Conservation (phyloP, 1,140 invertebrate genomes). For the Lamellibrachia luymesi region DNA sequence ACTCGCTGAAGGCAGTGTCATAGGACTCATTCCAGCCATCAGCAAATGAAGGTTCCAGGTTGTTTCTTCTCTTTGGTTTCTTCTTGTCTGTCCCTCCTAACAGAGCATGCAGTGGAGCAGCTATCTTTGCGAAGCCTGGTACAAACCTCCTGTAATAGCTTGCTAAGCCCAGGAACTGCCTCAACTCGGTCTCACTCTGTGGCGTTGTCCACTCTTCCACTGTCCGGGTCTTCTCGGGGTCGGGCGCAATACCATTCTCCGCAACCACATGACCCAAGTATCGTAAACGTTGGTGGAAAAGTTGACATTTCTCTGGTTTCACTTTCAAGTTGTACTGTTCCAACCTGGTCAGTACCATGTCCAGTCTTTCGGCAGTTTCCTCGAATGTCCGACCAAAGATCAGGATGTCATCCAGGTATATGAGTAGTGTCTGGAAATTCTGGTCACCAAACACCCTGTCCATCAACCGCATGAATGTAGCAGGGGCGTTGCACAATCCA, state of each 20-base stretch:
- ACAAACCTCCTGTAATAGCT: slow-evolving; percentile 8
- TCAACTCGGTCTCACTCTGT: not conserved
- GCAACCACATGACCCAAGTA: not conserved
- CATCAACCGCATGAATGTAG: no score
- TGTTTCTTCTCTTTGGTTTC: not conserved
- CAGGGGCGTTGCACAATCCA: no score
- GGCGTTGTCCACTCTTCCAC: not conserved
- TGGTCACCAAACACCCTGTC: no score
- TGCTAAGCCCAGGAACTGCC: not conserved
- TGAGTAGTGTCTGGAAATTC: no score
- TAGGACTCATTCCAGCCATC: not conserved
- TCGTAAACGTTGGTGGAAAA: not conserved
- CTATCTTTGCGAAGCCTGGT: not conserved
- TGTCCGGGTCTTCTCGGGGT: not conserved
- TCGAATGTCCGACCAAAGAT: no score
- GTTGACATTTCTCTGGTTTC: no score
- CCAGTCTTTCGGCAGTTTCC: no score
- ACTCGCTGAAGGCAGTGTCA: not conserved
- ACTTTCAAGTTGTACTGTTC: no score
- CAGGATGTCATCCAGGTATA: no score
- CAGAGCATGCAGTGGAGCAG: not conserved
- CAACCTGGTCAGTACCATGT: no score
- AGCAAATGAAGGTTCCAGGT: not conserved
- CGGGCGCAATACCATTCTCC: not conserved
- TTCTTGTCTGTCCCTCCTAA: not conserved